Evolutionary conservation across 92 coral and sea anemone species (phyloP).

Genomic region (Porites lobata): DNA sequence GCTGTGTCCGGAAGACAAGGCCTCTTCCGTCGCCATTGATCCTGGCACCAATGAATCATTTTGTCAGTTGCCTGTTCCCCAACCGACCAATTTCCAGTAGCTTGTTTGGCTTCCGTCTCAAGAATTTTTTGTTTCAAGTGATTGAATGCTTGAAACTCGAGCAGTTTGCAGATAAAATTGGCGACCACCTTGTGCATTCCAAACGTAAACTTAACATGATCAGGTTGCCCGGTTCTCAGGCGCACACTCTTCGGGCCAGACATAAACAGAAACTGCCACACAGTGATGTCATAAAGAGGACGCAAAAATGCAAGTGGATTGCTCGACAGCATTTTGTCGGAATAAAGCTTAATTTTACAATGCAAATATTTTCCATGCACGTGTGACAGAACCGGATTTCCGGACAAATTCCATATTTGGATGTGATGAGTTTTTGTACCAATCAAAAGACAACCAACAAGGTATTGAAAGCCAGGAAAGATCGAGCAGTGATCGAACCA

Average conservation of each 20-base stretch:
- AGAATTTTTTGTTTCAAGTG: slow-evolving; percentile 1
- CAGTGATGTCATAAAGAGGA: slow-evolving; percentile 31
- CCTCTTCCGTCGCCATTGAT: slow-evolving; percentile 59
- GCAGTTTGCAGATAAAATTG: slow-evolving; percentile 25
- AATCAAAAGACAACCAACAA: slow-evolving; percentile 14
- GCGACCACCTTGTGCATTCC: slow-evolving; percentile 64
- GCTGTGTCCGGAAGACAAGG: slow-evolving; percentile 5
- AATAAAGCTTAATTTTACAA: neutral
- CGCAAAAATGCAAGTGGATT: slow-evolving; percentile 21
- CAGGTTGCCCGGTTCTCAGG: neutral
- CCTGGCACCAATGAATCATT: slow-evolving; percentile 64
- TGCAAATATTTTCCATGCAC: neutral
- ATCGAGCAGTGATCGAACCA: no score
- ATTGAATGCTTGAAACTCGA: slow-evolving; percentile 21
- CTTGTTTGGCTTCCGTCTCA: neutral
- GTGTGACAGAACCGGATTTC: neutral
- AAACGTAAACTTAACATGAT: slow-evolving; percentile 5
- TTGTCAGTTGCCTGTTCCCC: slow-evolving; percentile 16
- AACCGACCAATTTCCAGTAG: slow-evolving; percentile 6
- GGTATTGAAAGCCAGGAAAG: neutral
- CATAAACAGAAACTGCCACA: slow-evolving; percentile 35
- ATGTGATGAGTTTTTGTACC: neutral
- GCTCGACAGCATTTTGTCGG: slow-evolving; percentile 15
- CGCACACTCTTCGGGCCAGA: neutral
- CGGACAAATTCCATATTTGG: neutral